Evolutionary conservation across 2,888 invertebrate species (phyloP).

Genomic region (Malthinus flaveolus): DNA sequence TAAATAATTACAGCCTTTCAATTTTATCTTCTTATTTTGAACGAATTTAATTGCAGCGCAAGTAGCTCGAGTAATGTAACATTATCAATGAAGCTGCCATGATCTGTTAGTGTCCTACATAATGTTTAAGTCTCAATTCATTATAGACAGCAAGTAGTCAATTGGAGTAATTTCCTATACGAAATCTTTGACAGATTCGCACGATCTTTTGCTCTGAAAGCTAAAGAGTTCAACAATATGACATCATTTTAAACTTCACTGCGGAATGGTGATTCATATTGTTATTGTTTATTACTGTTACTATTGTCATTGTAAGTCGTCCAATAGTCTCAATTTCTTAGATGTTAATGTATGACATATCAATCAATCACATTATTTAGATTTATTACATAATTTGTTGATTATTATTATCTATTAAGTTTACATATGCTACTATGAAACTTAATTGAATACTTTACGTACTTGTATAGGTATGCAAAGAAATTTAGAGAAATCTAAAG

Average conservation of each 20-base stretch:
- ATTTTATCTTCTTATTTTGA: no score
- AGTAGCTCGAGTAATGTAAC: constrained; percentile 7
- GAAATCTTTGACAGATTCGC: constrained; percentile 38
- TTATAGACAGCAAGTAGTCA: constrained; percentile 28
- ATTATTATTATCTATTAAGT: background rate
- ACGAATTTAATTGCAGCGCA: background rate
- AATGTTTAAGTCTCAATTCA: constrained; percentile 25
- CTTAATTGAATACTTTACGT: no score
- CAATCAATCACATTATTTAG: constrained; percentile 3
- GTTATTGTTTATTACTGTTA: constrained; percentile 26
- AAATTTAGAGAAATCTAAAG: no score
- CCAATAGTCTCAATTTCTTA: constrained; percentile 18
- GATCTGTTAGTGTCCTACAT: constrained; percentile 28
- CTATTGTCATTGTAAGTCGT: constrained; percentile 17
- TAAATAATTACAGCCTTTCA: no score
- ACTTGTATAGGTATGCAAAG: no score
- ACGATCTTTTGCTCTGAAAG: constrained; percentile 35
- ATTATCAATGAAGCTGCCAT: constrained; percentile 27
- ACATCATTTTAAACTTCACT: constrained; percentile 32
- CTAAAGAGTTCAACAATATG: constrained; percentile 34
- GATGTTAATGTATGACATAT: constrained; percentile 4
- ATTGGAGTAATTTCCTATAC: constrained; percentile 35
- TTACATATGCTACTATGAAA: no score
- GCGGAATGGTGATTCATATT: constrained; percentile 32
- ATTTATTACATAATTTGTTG: constrained; percentile 3